Percentiles rank a stretch among this genome's conserved stretches.
Conservation (phyloP, 2,888 invertebrate species). For the Aleiodes alternator region DNA sequence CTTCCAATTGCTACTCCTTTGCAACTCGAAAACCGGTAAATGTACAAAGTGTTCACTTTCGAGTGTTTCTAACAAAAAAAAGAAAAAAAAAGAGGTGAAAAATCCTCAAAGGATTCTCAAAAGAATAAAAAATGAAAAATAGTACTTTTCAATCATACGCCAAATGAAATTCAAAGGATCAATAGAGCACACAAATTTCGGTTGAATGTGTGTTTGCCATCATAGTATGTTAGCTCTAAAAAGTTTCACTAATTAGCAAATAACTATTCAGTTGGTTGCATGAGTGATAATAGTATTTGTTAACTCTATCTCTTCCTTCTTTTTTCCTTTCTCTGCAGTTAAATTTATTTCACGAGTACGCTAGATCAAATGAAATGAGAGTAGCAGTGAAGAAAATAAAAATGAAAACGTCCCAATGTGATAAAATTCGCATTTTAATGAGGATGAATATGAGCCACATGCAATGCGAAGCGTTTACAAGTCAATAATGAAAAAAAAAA, state of each 20-base stretch:
- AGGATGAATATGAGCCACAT: slow-evolving; percentile 30
- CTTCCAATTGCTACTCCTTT: no score
- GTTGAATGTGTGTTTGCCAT: slow-evolving; percentile 2
- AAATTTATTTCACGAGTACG: background rate
- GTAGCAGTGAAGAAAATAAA: slow-evolving; percentile 12
- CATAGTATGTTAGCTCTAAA: background rate
- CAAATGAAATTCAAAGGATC: slow-evolving; percentile 26
- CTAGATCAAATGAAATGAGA: slow-evolving; percentile 9
- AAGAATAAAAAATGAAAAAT: slow-evolving; percentile 8
- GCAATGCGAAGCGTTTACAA: slow-evolving; percentile 34
- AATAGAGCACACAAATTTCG: slow-evolving; percentile 12
- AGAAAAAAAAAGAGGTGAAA: background rate
- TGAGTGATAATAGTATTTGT: slow-evolving; percentile 15
- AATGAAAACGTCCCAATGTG: background rate
- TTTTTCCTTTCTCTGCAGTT: background rate
- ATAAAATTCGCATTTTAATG: slow-evolving; percentile 35
- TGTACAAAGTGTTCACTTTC: slow-evolving; percentile 48
- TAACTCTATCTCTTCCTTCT: background rate
- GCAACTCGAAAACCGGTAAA: no score
- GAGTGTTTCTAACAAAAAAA: background rate
- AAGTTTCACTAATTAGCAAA: slow-evolving; percentile 26
- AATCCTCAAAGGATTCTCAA: background rate
- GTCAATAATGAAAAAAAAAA: background rate
- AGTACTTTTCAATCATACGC: slow-evolving; percentile 21
- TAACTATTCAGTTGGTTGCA: slow-evolving; percentile 29